A percentile compares a stretch with the other conserved stretches of the same genome.
Evolutionary conservation across 2,113 vertebrate genomes (phyloP).

Genomic region (Paramisgurnus dabryanus): DNA sequence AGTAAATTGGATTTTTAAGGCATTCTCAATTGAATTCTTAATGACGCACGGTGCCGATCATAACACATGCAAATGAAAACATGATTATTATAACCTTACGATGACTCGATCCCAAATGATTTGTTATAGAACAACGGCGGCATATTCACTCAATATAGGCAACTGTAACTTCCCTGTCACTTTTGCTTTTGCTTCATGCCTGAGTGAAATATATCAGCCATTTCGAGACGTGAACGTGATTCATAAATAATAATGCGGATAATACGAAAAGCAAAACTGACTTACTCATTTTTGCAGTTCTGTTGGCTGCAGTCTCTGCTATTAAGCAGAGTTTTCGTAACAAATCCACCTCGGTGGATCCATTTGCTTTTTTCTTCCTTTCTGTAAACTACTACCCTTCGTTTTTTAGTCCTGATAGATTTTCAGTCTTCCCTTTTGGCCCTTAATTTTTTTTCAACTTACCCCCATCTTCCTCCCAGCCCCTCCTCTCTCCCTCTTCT

Average conservation of each 20-base stretch:
- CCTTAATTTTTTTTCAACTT: slow-evolving; percentile 62
- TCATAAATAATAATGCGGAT: slow-evolving; percentile 21
- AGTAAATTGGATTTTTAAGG: no score
- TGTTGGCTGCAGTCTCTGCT: slow-evolving; percentile 18
- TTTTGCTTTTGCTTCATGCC: neutral
- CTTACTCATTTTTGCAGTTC: slow-evolving; percentile 1
- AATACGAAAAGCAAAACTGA: slow-evolving; percentile 7
- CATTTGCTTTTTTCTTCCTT: slow-evolving; percentile 35
- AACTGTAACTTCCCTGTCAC: neutral
- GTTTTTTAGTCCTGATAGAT: slow-evolving; percentile 54
- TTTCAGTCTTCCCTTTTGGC: slow-evolving; percentile 59
- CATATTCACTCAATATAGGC: neutral
- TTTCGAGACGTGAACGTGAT: slow-evolving; percentile 24
- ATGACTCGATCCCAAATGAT: slow-evolving; percentile 10
- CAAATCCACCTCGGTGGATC: slow-evolving; percentile 10
- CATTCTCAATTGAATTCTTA: no score
- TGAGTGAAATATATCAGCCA: slow-evolving; percentile 20
- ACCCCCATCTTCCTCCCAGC: slow-evolving; percentile 61
- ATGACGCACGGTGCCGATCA: slow-evolving; percentile 6
- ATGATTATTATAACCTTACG: slow-evolving; percentile 8
- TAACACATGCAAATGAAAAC: slow-evolving; percentile 32
- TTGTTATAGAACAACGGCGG: neutral
- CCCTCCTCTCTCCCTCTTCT: slow-evolving; percentile 66
- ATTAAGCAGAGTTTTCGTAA: slow-evolving; percentile 20
- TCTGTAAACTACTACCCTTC: slow-evolving; percentile 56